Evolutionary conservation across 1,140 invertebrate genomes (phyloP), one percentile per base, ranked within the genome.

Genomic region (Drosophila nasuta): DNA sequence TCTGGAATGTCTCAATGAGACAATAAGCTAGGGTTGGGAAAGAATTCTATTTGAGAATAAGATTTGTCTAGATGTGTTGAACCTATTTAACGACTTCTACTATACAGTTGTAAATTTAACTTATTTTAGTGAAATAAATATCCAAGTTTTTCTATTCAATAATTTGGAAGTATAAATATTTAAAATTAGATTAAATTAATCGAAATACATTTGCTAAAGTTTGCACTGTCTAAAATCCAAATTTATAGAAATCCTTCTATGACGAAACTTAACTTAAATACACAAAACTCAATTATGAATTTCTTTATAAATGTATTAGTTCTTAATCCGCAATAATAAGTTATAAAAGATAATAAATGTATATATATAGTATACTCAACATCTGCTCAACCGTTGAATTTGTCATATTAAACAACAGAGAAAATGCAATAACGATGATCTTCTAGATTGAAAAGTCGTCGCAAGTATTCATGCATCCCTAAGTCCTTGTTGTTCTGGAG

Each of bases 401-500:
- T 25, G 20, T 0, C 20, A 25, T 28, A 25, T 13, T 17, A 45
- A 25, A 43, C 3, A 38, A 38, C 7, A 17, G 8, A 43, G 8
- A 43, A 28, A 28, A 13, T 10, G 13, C 52, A 48, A 67, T 67
- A 67, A 67, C 65, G 43, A 43, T 67, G 70, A 59, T 67, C 70
- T 33, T 59, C 68, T 49, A 28, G 56, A 52, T 58, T 45, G 59
- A 63, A 56, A 17, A 58, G 54, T 38, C 65, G 10, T 25, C 7
- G 35, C 35, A 57, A 51, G 33, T 17, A 38, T 69, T 75, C 38
- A 49, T 63, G 72, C 82, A 88, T 43, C 82, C 82, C 82, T 87
- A 88, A 87, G 79, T 77, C 72, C 72, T 63, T 76, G 77, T 80
- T 82, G 65, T 51, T 65, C 25, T 33, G 30, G 49, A 56, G 64